Conservation (phyloP, 1,140 invertebrate species). For the Polypedilum pembai region DNA sequence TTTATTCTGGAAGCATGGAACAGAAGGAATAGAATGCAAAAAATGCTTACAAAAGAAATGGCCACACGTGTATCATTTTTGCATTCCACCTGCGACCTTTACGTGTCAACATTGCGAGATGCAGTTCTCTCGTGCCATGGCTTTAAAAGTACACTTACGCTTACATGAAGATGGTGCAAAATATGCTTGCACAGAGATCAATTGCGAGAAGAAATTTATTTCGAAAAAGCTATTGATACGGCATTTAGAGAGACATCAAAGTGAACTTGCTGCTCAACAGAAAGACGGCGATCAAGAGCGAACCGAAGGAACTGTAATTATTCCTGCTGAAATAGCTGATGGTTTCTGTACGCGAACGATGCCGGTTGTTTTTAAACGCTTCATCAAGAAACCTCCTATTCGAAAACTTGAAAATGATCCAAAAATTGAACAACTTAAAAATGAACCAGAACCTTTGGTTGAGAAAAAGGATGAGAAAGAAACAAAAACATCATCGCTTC, state of each 20-base stretch:
- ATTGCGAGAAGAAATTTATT: constrained; percentile 67
- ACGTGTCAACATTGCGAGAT: constrained; percentile 71
- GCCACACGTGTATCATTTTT: constrained; percentile 85
- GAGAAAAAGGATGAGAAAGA: constrained; percentile 45
- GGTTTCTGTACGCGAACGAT: not conserved
- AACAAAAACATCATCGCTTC: constrained; percentile 40
- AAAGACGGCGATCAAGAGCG: not conserved
- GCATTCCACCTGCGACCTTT: constrained; percentile 66
- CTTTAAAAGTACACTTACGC: constrained; percentile 72
- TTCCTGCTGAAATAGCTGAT: constrained; percentile 15
- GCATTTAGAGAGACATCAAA: constrained; percentile 53
- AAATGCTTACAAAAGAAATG: constrained; percentile 79
- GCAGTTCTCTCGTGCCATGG: constrained; percentile 65
- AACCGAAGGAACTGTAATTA: not conserved
- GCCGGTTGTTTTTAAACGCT: constrained; percentile 3
- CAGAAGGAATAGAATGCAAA: constrained; percentile 75
- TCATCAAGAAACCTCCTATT: constrained; percentile 31
- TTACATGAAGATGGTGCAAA: constrained; percentile 61
- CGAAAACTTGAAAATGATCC: constrained; percentile 32
- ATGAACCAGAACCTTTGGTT: not conserved
- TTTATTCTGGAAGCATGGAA: constrained; percentile 84
- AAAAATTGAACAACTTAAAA: constrained; percentile 33
- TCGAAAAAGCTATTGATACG: constrained; percentile 68
- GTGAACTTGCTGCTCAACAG: constrained; percentile 36
- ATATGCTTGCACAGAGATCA: constrained; percentile 58